Percentiles rank a stretch among this genome's conserved stretches.
These are phyloP conservation scores for Spodoptera exigua DNA, from an alignment of 2,888 invertebrate species.

Conservation along the genomic window DNA sequence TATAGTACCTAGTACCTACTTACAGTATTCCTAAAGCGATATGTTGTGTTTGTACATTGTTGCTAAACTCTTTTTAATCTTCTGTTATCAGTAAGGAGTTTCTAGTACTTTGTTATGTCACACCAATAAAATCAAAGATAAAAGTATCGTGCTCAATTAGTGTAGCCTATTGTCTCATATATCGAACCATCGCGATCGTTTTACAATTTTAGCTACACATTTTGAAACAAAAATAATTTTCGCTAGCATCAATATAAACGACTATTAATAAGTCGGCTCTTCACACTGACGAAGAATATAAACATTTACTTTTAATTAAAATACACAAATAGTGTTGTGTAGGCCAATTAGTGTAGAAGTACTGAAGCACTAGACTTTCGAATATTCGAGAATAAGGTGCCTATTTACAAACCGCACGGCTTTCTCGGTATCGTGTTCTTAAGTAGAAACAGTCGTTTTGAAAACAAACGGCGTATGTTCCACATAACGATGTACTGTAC, in stretches of 20 bases:
- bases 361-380: slow-evolving; percentile 25
- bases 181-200: too few species aligned
- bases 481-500: slow-evolving; percentile 67
- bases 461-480: slow-evolving; percentile 76
- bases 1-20: too few species aligned
- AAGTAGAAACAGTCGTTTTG: slow-evolving; percentile 76
- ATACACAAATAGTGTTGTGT: slow-evolving; percentile 16
- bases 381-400: slow-evolving; percentile 59
- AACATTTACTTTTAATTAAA: slow-evolving; percentile 39
- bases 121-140: background rate
- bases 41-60: background rate
- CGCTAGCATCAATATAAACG: background rate
- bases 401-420: slow-evolving; percentile 71
- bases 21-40: slow-evolving; percentile 15
- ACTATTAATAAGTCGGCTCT: slow-evolving; percentile 8
- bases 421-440: slow-evolving; percentile 72
- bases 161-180: too few species aligned
- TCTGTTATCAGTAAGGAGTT: slow-evolving; percentile 15
- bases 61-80: slow-evolving; percentile 27
- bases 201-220: too few species aligned
- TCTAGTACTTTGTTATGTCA: slow-evolving; percentile 20
- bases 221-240: slow-evolving; percentile 4
- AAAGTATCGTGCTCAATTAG: background rate
- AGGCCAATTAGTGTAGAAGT: slow-evolving; percentile 27
- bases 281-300: slow-evolving; percentile 7